phyloP scores from a whole-genome alignment of 2,113 vertebrate species.

The Myanophis thanlyinensis region DNA sequence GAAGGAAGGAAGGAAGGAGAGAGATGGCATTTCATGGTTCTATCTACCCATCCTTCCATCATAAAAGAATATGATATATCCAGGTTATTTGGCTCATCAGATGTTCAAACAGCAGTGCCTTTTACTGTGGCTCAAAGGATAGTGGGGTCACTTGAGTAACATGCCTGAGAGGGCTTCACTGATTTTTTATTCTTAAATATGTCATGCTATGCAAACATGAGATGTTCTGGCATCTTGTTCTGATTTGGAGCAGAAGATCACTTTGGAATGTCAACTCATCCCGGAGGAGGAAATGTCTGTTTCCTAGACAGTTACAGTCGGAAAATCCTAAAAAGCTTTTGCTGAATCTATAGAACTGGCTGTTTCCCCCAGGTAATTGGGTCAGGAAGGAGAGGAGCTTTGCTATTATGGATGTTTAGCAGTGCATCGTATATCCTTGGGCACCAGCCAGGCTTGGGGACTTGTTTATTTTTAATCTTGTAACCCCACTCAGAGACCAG shows the following conservation, averaged over 20 bases:
- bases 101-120: neutral
- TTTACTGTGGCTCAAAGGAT: neutral
- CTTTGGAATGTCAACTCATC: constrained; percentile 9
- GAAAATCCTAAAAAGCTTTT: neutral
- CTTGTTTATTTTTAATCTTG: neutral
- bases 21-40: neutral
- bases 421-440: neutral
- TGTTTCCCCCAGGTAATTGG: neutral
- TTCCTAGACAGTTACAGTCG: neutral
- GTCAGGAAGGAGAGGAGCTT: neutral
- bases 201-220: neutral
- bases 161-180: neutral
- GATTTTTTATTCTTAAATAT: constrained; percentile 5
- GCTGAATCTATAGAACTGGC: neutral
- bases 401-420: neutral
- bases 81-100: neutral
- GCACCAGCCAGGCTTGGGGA: neutral
- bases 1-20: neutral
- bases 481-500: neutral
- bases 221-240: neutral
- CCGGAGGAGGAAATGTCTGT: constrained; percentile 1
- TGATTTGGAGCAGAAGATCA: neutral
- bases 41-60: neutral
- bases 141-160: neutral
- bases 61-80: neutral